phyloP scores from a whole-genome alignment of 2,888 invertebrate species.

The Dicranocentrus wangi region DNA sequence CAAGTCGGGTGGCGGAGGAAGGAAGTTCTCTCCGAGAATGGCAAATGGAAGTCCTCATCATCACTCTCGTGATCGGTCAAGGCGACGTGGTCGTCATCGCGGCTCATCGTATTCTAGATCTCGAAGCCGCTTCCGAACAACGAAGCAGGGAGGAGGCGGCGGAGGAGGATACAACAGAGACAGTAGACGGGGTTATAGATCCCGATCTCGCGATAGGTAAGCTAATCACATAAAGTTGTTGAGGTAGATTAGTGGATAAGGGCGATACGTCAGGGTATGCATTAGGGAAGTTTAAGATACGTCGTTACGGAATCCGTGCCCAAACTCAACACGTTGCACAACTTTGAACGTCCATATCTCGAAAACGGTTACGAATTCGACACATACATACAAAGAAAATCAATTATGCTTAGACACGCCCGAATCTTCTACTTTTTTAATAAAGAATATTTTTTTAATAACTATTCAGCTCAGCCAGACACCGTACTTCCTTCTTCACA shows the following conservation, averaged over 20 bases:
- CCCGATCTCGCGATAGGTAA: slow-evolving; percentile 67
- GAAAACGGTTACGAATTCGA: too few species aligned
- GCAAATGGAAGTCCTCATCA: slow-evolving; percentile 61
- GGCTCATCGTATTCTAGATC: slow-evolving; percentile 60
- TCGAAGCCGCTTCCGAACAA: slow-evolving; percentile 64
- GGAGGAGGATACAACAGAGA: slow-evolving; percentile 15
- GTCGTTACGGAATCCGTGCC: slow-evolving; percentile 48
- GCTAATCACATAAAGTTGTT: background rate
- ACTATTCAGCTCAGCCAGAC: too few species aligned
- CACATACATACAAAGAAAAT: too few species aligned
- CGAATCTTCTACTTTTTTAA: too few species aligned
- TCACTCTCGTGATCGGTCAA: slow-evolving; percentile 42
- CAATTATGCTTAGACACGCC: too few species aligned
- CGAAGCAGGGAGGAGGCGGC: slow-evolving; percentile 38
- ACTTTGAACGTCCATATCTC: too few species aligned
- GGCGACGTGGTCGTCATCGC: slow-evolving; percentile 55
- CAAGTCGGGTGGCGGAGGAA: slow-evolving; percentile 59
- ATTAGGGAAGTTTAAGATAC: slow-evolving; percentile 39
- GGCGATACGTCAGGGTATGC: slow-evolving; percentile 76
- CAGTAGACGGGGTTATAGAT: slow-evolving; percentile 58
- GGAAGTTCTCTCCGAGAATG: slow-evolving; percentile 75
- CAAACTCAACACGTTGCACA: slow-evolving; percentile 53
- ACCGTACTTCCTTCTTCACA: too few species aligned
- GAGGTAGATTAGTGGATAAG: slow-evolving; percentile 22
- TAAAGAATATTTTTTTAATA: too few species aligned